Conservation (phyloP, 2,888 invertebrate genomes). For the Thereva nobilitata region DNA sequence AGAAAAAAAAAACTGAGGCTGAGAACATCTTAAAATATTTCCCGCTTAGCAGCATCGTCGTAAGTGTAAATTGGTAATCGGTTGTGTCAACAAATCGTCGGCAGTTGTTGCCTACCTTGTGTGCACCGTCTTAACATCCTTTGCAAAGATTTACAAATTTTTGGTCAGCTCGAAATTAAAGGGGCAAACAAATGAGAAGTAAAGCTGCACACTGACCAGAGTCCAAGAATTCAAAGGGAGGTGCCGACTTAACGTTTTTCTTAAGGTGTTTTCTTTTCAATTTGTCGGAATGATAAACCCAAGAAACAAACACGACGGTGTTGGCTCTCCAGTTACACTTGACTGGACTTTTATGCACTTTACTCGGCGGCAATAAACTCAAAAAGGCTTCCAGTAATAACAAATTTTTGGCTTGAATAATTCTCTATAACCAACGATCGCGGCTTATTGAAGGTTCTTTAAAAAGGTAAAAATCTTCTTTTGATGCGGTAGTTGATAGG, state of each 20-base stretch:
- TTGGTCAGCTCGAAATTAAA: conserved; percentile 23
- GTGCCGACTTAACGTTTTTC: conserved; percentile 34
- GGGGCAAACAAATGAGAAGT: conserved; percentile 29
- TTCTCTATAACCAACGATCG: conserved; percentile 23
- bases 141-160: conserved; percentile 23
- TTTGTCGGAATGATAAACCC: conserved; percentile 42
- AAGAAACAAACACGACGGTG: conserved; percentile 36
- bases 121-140: background rate
- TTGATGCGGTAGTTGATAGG: too few relatives aligned
- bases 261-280: conserved; percentile 42
- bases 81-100: conserved; percentile 17
- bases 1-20: too few relatives aligned
- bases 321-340: conserved; percentile 39
- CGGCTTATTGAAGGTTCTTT: too few relatives aligned
- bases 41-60: too few relatives aligned
- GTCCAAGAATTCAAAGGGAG: conserved; percentile 17
- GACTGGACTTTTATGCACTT: conserved; percentile 36
- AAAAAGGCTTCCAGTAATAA: conserved; percentile 33
- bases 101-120: conserved; percentile 5
- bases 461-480: too few relatives aligned
- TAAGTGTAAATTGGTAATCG: conserved; percentile 8
- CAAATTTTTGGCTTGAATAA: conserved; percentile 42
- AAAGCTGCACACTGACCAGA: conserved; percentile 4
- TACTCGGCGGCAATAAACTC: conserved; percentile 35
- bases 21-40: too few relatives aligned